A percentile compares a stretch with the other conserved stretches of the same genome.
These are phyloP conservation scores for Pristis pectinata DNA, from an alignment of 2,797 vertebrate species.

Conservation along the genomic window DNA sequence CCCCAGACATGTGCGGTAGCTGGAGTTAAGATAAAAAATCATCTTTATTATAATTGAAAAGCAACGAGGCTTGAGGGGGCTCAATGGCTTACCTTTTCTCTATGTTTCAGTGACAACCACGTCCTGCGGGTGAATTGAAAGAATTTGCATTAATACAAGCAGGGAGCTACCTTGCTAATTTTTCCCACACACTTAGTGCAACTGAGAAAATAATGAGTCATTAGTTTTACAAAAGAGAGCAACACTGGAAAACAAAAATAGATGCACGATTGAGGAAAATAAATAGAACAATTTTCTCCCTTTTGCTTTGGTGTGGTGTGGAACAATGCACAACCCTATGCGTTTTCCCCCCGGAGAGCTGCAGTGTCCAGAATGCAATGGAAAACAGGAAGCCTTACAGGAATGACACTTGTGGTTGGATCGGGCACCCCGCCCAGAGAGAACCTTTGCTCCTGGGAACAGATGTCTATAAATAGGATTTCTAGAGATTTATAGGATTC, in stretches of 20 bases:
- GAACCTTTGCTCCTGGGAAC: background rate
- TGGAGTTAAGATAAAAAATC: background rate
- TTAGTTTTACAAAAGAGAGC: background rate
- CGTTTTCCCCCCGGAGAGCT: background rate
- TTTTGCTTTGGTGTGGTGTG: background rate
- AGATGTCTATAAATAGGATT: background rate
- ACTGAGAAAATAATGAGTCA: background rate
- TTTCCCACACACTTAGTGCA: background rate
- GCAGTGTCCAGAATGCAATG: background rate
- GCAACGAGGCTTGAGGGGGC: background rate
- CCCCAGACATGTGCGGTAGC: background rate
- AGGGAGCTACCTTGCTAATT: background rate
- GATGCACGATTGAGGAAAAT: background rate
- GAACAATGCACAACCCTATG: background rate
- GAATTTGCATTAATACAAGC: background rate
- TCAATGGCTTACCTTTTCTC: background rate
- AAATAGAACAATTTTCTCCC: background rate
- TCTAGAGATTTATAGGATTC: too few relatives aligned
- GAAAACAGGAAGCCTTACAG: slow-evolving; percentile 22
- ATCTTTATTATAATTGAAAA: background rate
- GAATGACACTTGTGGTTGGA: background rate
- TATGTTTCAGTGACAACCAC: background rate
- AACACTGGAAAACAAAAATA: background rate
- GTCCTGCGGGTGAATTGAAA: background rate
- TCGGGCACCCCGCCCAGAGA: background rate